Evolutionary conservation across 2,113 vertebrate species (phyloP).

Genomic region (Redunca redunca): DNA sequence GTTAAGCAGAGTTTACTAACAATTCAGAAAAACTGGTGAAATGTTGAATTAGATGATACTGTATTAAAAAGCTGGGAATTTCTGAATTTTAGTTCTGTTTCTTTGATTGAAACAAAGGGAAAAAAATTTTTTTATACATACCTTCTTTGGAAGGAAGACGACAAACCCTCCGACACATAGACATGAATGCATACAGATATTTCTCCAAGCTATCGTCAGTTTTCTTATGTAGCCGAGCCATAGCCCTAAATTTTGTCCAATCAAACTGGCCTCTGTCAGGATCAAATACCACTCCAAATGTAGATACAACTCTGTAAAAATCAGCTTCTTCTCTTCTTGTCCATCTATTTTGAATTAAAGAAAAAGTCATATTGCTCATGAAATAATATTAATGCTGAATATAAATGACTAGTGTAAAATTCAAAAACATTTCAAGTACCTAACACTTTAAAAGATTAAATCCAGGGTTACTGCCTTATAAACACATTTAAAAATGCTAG

Average conservation of each 20-base stretch:
- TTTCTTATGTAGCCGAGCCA: slow-evolving; percentile 98
- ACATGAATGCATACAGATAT: slow-evolving; percentile 94
- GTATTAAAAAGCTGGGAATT: not conserved
- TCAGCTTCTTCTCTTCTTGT: slow-evolving; percentile 98
- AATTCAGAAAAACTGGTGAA: not conserved
- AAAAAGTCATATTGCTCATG: slow-evolving; percentile 5
- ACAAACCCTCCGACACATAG: slow-evolving; percentile 97
- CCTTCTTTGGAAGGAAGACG: slow-evolving; percentile 95
- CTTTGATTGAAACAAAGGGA: not conserved
- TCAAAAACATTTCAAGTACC: not conserved
- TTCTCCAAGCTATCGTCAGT: slow-evolving; percentile 98
- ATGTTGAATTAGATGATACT: not conserved
- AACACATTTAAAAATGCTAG: not conserved
- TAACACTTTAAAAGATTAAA: not conserved
- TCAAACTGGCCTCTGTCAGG: slow-evolving; percentile 92
- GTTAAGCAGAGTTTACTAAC: not conserved
- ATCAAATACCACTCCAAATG: slow-evolving; percentile 98
- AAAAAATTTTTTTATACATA: slow-evolving; percentile 39
- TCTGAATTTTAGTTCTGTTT: slow-evolving; percentile 18
- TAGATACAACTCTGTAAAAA: slow-evolving; percentile 98
- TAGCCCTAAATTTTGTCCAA: slow-evolving; percentile 98
- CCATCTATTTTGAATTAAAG: slow-evolving; percentile 84
- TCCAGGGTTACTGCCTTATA: not conserved
- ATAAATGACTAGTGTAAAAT: not conserved
- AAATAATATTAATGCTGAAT: slow-evolving; percentile 18